Evolutionary conservation across 1,140 invertebrate species (phyloP).

Genomic region (Oncopodura yosiiana): DNA sequence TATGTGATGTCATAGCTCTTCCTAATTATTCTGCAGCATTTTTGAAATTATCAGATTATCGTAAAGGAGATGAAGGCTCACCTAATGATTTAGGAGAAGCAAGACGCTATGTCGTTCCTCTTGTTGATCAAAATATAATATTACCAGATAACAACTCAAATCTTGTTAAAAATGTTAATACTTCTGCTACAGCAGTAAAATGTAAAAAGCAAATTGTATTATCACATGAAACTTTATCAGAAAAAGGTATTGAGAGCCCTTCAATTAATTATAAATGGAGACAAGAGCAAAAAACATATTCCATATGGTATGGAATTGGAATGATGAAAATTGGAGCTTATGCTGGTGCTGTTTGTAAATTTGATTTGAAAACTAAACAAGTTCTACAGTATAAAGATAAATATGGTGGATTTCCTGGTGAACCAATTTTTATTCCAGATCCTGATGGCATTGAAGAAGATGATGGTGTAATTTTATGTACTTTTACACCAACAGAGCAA

Average conservation of each 20-base stretch:
- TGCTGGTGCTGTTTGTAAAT: too few species aligned
- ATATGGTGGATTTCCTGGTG: conserved; percentile 27
- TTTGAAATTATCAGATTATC: conserved; percentile 6
- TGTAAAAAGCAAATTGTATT: conserved; percentile 29
- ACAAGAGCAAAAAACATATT: too few species aligned
- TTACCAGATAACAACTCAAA: conserved; percentile 21
- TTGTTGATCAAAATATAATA: conserved; percentile 30
- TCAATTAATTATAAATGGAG: too few species aligned
- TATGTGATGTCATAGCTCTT: too few species aligned
- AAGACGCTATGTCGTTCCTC: conserved; percentile 37
- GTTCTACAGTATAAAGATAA: conserved; percentile 24
- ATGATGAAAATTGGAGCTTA: conserved; percentile 1
- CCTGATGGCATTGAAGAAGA: conserved; percentile 35
- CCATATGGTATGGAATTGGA: too few species aligned
- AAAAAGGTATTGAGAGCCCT: conserved; percentile 33
- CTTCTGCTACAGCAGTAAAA: conserved; percentile 3
- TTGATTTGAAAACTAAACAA: conserved; percentile 19
- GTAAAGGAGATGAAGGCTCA: conserved; percentile 35
- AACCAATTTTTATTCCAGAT: conserved; percentile 36
- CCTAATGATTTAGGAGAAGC: conserved; percentile 33
- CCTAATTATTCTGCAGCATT: too few species aligned
- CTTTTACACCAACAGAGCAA: conserved; percentile 8
- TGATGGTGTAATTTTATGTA: conserved; percentile 34
- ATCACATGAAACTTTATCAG: conserved; percentile 19
- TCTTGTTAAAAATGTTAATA: conserved; percentile 18